Evolutionary conservation across 2,797 vertebrate species (phyloP), one percentile per base, ranked within the genome.

Genomic region (Epinephelus awoara): DNA sequence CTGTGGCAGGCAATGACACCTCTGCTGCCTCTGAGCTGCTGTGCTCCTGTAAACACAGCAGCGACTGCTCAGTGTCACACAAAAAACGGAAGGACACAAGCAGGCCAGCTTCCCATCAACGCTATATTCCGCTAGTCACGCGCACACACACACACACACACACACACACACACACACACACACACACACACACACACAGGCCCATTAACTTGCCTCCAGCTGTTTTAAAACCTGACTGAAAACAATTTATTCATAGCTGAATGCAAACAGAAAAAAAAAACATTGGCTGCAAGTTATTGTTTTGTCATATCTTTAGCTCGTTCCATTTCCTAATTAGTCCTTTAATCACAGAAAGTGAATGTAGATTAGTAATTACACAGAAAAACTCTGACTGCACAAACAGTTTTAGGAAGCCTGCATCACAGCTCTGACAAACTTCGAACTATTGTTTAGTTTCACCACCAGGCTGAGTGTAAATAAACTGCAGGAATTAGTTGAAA

Each of bases 401-500:
- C 47, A 17, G 17, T 67, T 66, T 42, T 11, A 27, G 4, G 6
- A 62, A 10, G 19, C 23, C 21, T 80, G 40, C 15, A 51, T 49
- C 51, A 51, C 34, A 42, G 46, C 50, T 67, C 19, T 69, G 29
- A 75, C 56, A 81, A 77, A 83, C 77, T n/a, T 79, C 54, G 56
- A 68, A 81, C 65, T 62, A 64, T 46, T 72, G 57, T 58, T 79
- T 21, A 65, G 18, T 67, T 83, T 83, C 79, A 44, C 17, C 44
- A 44, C 19, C 79, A 83, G 78, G 69, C 73, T 23, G 55, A 79
- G 58, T 67, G 79, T 75, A 89, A 87, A 90, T 82, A 91, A 86
- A 85, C 68, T 19, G 67, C 72, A 84, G 81, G 78, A 89, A 88
- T 88, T 51, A 66, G 67, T 86, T 83, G 54, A 88, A 86, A 82